phyloP scores from a whole-genome alignment of 2,797 vertebrate genomes.

The Phaenicophaeus curvirostris region DNA sequence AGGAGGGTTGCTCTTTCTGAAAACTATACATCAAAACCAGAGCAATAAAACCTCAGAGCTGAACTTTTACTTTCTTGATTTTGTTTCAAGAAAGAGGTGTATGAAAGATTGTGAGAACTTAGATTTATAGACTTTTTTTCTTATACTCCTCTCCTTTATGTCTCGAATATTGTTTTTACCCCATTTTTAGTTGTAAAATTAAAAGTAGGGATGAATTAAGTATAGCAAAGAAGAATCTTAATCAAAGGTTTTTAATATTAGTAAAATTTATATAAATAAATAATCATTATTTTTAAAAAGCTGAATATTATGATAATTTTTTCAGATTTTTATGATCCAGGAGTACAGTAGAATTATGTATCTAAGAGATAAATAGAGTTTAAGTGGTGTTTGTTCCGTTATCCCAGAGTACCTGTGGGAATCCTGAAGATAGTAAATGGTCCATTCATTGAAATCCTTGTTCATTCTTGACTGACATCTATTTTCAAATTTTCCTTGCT shows the following conservation, averaged over 20 bases:
- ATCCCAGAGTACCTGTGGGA: neutral
- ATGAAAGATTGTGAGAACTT: neutral
- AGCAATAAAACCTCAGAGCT: neutral
- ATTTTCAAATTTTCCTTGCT: neutral
- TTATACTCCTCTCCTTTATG: neutral
- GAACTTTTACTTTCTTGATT: neutral
- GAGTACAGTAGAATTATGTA: neutral
- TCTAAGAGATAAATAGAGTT: neutral
- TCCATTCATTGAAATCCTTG: neutral
- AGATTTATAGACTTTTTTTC: neutral
- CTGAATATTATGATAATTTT: neutral
- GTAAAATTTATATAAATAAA: neutral
- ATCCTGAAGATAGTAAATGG: neutral
- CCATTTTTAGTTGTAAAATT: neutral
- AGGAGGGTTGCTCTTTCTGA: neutral
- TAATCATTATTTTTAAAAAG: rapidly evolving
- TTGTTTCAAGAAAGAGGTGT: neutral
- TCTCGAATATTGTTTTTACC: neutral
- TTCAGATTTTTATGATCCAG: neutral
- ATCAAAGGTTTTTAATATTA: rapidly evolving
- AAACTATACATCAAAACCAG: neutral
- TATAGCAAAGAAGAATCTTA: neutral
- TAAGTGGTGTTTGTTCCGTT: neutral
- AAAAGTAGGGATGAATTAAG: neutral
- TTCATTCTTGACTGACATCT: neutral